Evolutionary conservation across 1,140 invertebrate genomes (phyloP).

Genomic region (Lineus longissimus): DNA sequence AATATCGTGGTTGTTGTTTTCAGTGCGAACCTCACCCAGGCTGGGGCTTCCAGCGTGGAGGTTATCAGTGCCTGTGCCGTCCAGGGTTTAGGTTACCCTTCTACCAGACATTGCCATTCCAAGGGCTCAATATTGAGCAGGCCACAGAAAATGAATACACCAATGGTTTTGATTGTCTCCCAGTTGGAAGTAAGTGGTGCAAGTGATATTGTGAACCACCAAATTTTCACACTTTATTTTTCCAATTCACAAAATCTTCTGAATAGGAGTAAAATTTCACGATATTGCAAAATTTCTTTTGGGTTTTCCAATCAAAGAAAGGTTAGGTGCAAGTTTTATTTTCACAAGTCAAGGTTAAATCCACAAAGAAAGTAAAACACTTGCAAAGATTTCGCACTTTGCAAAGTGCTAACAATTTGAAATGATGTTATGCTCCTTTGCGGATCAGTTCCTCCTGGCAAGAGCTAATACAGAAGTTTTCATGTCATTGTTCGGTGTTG

Average conservation of each 20-base stretch:
- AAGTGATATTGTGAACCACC: not conserved
- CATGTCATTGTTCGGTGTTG: too few species aligned
- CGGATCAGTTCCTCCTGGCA: too few species aligned
- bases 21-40: conserved; percentile 90
- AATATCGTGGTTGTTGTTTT: too few species aligned
- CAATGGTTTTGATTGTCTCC: conserved; percentile 84
- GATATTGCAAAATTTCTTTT: not conserved
- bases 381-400: too few species aligned
- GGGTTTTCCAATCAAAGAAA: conserved; percentile 31
- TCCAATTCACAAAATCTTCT: not conserved
- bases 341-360: too few species aligned
- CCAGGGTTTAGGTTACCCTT: conserved; percentile 85
- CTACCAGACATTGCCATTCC: conserved; percentile 79
- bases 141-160: conserved; percentile 88
- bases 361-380: too few species aligned
- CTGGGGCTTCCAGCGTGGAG: conserved; percentile 90
- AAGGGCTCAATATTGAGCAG: conserved; percentile 89
- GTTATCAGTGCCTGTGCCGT: conserved; percentile 84
- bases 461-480: too few species aligned
- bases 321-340: too few species aligned
- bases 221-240: not conserved
- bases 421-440: too few species aligned
- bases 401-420: too few species aligned
- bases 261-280: not conserved
- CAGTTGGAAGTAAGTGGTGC: conserved; percentile 83